Percentiles rank a stretch among this genome's conserved stretches.
These are phyloP conservation scores for Lycia hirtaria DNA, from an alignment of 2,888 invertebrate species.

Conservation along the genomic window DNA sequence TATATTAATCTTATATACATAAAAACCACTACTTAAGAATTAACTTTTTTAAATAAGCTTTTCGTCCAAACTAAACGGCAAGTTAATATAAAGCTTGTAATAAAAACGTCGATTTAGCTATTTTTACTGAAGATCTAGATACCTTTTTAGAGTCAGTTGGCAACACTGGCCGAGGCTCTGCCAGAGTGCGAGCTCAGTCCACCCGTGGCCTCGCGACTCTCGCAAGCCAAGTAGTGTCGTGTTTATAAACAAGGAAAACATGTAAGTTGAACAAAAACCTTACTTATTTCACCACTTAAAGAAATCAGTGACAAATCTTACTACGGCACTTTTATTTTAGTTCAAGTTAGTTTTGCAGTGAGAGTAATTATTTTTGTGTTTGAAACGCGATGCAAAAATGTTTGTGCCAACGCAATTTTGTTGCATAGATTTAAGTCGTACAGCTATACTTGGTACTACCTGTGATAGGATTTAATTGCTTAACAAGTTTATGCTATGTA, in stretches of 20 bases:
- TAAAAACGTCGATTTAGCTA: no score
- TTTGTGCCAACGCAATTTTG: constrained; percentile 3
- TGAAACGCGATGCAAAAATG: constrained; percentile 1
- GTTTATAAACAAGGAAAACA: constrained; percentile 14
- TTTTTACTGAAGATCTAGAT: no score
- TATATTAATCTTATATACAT: no score
- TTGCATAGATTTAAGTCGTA: constrained; percentile 4
- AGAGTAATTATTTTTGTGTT: not conserved
- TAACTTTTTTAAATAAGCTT: no score
- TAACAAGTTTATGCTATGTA: not conserved
- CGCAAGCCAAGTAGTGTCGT: not conserved
- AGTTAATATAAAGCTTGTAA: no score
- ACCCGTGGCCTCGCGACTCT: not conserved
- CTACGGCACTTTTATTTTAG: not conserved
- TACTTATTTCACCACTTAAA: constrained; percentile 4
- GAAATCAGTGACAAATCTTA: not conserved
- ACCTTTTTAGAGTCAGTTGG: no score
- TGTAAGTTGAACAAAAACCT: constrained; percentile 10
- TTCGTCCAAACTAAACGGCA: no score
- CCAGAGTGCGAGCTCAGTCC: not conserved
- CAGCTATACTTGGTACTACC: not conserved
- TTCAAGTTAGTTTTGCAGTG: not conserved
- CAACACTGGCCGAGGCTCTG: not conserved
- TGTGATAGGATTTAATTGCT: not conserved
- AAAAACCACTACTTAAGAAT: no score